A percentile compares a stretch with the other conserved stretches of the same genome.
These are phyloP conservation scores for Megastigmus dorsalis DNA, from an alignment of 2,888 invertebrate species.

Conservation along the genomic window DNA sequence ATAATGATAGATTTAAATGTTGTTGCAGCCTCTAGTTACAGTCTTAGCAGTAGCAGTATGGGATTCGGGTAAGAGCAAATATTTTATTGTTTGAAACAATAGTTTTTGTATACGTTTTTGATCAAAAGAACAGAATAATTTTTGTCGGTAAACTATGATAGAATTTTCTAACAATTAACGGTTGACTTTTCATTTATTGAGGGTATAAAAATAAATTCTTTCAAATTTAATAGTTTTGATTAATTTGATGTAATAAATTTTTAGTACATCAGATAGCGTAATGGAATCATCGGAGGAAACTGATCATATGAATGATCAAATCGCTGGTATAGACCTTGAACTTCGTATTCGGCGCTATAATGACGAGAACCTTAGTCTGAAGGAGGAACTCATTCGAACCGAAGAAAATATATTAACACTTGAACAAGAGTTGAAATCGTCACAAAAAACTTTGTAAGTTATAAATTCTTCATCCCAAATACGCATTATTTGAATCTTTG, in stretches of 20 bases:
- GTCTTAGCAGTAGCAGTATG: conserved; percentile 51
- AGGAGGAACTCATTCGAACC: conserved; percentile 57
- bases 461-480: no score
- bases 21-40: conserved; percentile 49
- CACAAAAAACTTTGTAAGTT: conserved; percentile 39
- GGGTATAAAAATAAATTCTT: no score
- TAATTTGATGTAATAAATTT: background rate
- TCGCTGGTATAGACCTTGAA: conserved; percentile 55
- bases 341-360: conserved; percentile 58
- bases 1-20: background rate
- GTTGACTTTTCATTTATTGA: no score
- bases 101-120: background rate
- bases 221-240: background rate
- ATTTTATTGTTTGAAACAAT: conserved; percentile 4
- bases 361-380: conserved; percentile 59
- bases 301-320: conserved; percentile 32
- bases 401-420: conserved; percentile 57
- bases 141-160: background rate
- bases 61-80: conserved; percentile 49
- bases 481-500: no score
- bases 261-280: conserved; percentile 46
- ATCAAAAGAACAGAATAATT: background rate
- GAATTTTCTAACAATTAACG: background rate
- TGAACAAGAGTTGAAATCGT: conserved; percentile 9
- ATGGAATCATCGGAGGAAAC: conserved; percentile 49